Base-by-base conservation (phyloP, 2,888 invertebrate genomes). In the Cerastoderma edule region DNA sequence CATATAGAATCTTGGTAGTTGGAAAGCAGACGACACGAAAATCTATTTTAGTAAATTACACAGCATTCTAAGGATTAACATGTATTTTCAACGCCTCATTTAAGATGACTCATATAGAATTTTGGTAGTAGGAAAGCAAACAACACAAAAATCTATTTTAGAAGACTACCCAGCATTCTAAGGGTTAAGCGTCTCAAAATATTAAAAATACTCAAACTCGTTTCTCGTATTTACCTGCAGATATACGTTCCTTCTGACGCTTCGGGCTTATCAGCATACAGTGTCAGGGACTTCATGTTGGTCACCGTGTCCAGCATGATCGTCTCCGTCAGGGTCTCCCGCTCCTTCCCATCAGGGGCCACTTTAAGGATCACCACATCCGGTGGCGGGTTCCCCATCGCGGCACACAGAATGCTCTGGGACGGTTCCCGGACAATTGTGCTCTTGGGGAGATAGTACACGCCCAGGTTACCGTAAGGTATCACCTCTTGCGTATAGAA, bases 151-250 rank as follows among this genome's bases (percentile, higher is more conserved):
- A n/a, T n/a, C n/a, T n/a, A n/a, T n/a, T n/a, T n/a, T n/a, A n/a
- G n/a, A n/a, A n/a, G n/a, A n/a, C n/a, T n/a, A n/a, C n/a, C n/a
- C n/a, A n/a, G n/a, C n/a, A n/a, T n/a, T n/a, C n/a, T n/a, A n/a
- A n/a, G n/a, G n/a, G n/a, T n/a, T n/a, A n/a, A n/a, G n/a, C n/a
- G n/a, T n/a, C n/a, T n/a, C n/a, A n/a, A n/a, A n/a, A n/a, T n/a
- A n/a, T n/a, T n/a, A n/a, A n/a, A n/a, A n/a, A n/a, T n/a, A n/a
- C n/a, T n/a, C n/a, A n/a, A n/a, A n/a, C n/a, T n/a, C n/a, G n/a
- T n/a, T n/a, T n/a, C n/a, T n/a, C n/a, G n/a, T n/a, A n/a, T n/a
- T 22, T 72, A 81, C 80, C 77, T 77, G 77, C 80, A 81, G 6
- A 81, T 33, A 48, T 81, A 81, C 5, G 57, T 56, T 16, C 80